Evolutionary conservation across 2,113 vertebrate genomes (phyloP).

Genomic region (Ceyx margarethae): DNA sequence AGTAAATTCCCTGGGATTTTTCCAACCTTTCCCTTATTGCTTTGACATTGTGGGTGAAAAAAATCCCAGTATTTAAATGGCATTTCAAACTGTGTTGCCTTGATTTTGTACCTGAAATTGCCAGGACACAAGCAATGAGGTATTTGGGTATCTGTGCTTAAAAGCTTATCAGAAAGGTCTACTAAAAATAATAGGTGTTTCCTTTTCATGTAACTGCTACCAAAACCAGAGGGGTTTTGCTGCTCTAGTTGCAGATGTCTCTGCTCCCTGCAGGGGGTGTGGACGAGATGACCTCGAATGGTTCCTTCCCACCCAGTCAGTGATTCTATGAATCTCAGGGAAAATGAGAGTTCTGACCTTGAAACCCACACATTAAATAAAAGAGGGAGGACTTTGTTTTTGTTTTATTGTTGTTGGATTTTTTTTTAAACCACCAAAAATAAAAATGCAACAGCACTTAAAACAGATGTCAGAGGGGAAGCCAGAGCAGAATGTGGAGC

Average conservation of each 20-base stretch:
- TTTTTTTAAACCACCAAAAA: background rate
- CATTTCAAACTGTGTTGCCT: background rate
- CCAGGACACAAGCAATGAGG: background rate
- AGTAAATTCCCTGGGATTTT: background rate
- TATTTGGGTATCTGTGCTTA: background rate
- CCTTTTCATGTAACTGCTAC: background rate
- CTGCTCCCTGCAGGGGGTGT: background rate
- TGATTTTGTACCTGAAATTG: background rate
- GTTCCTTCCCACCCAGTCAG: background rate
- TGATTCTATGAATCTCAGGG: background rate
- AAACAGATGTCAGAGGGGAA: background rate
- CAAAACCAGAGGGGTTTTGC: background rate
- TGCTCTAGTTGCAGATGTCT: background rate
- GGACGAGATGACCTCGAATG: background rate
- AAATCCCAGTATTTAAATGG: fast-evolving
- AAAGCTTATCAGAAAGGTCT: background rate
- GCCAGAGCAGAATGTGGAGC: background rate
- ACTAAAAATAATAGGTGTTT: background rate
- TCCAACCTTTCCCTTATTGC: background rate
- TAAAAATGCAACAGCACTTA: background rate
- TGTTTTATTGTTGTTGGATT: no score
- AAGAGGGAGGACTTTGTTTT: background rate
- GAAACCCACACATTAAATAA: background rate
- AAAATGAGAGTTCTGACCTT: background rate
- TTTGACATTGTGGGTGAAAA: background rate